Conservation (phyloP, 2,888 invertebrate species). For the Glyphotaelius pellucidus region DNA sequence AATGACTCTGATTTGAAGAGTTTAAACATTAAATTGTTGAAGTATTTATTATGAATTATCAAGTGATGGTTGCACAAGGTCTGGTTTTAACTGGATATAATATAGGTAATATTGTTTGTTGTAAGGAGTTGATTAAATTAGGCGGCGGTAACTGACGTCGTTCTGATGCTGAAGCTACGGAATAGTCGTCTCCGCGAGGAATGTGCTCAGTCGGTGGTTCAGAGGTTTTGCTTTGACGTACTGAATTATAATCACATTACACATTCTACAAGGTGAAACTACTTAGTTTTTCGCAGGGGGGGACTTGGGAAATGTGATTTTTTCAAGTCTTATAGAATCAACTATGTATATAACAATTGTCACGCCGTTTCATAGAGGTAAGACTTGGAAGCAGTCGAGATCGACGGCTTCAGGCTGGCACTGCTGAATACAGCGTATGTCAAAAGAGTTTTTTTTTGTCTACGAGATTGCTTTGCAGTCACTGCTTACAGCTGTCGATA, state of each 20-base stretch:
- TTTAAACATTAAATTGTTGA: too few species aligned
- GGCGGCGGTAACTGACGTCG: not conserved
- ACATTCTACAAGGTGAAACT: conserved; percentile 31
- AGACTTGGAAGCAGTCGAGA: too few species aligned
- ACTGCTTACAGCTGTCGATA: too few species aligned
- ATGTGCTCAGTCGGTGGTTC: not conserved
- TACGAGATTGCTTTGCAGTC: too few species aligned
- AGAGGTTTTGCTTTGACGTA: conserved; percentile 34
- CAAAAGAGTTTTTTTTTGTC: too few species aligned
- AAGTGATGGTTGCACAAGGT: not conserved
- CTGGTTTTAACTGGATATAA: not conserved
- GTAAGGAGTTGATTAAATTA: not conserved
- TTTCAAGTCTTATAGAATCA: not conserved
- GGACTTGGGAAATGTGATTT: not conserved
- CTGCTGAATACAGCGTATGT: too few species aligned
- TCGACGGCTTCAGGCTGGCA: too few species aligned
- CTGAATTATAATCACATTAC: conserved; percentile 40
- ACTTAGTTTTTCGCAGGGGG: conserved; percentile 1
- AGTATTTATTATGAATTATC: not conserved
- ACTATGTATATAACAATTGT: too few species aligned
- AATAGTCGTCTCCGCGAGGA: conserved; percentile 9
- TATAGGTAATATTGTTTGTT: not conserved
- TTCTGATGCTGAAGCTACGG: conserved; percentile 15
- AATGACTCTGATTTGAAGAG: not conserved
- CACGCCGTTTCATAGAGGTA: too few species aligned